Conservation (phyloP, 92 coral and sea anemone genomes). For the Diadumene lineata region DNA sequence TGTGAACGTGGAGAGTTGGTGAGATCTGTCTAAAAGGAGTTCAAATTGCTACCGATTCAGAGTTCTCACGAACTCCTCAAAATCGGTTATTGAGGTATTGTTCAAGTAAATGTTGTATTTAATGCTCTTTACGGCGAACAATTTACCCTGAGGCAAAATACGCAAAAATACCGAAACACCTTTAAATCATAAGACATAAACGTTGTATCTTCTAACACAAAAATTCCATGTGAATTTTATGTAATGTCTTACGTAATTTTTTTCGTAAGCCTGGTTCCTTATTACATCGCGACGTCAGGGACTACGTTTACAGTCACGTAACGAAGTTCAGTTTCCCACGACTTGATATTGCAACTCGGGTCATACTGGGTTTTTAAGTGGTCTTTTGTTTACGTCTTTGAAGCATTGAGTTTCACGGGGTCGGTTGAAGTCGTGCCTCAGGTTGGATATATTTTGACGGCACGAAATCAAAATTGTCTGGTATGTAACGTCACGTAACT, state of each 20-base stretch:
- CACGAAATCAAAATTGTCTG: not conserved
- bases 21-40: not conserved
- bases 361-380: not conserved
- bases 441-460: not conserved
- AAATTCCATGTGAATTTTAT: too few relatives aligned
- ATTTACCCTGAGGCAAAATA: not conserved
- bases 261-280: not conserved
- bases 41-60: not conserved
- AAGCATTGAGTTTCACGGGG: too few relatives aligned
- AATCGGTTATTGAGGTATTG: not conserved
- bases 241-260: not conserved
- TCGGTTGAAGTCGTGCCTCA: too few relatives aligned
- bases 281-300: not conserved
- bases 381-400: not conserved
- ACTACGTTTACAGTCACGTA: not conserved
- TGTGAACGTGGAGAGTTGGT: not conserved
- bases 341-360: not conserved
- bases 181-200: not conserved
- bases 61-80: not conserved
- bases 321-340: conserved; percentile 4
- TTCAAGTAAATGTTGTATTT: not conserved
- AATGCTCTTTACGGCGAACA: not conserved
- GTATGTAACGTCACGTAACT: not conserved
- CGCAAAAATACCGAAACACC: not conserved
- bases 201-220: not conserved